Evolutionary conservation across 2,888 invertebrate genomes (phyloP), one percentile per base, ranked within the genome.

Genomic region (Pyrocoelia pectoralis): DNA sequence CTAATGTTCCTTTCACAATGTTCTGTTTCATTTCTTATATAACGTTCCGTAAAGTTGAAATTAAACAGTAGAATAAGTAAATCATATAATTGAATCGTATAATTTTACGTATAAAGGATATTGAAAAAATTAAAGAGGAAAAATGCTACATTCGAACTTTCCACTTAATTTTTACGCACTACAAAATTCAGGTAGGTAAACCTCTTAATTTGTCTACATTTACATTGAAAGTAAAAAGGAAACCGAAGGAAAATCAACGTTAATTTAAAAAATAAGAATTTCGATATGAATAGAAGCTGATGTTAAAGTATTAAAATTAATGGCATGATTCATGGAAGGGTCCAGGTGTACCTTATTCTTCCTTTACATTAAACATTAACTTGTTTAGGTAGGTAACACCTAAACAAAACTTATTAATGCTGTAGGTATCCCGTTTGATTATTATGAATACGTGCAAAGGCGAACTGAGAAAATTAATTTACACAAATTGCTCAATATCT

Each of bases 251-350:
- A 8, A 6, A 33, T 8, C 33, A 33, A n/a, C 33, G 33, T 33
- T 33, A 33, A 33, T 33, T 33, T 33, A 6, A 33, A 33, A 33
- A 33, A 33, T n/a, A 3, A 6, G 33, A 33, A 33, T 33, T 33
- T 33, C 33, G 33, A 33, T 33, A 8, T 33, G 33, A 33, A 33
- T 33, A 33, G n/a, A 33, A 33, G n/a, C n/a, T 33, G 33, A 8
- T 33, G 33, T 33, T 33, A 33, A 33, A 33, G 33, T 33, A 33
- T 33, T 33, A 33, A 33, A 33, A n/a, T 33, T 33, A 33, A 33
- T n/a, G 33, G 33, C 3, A 33, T 6, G n/a, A 10, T n/a, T 33
- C 33, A n/a, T 10, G 10, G 8, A 33, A 33, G 33, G 33, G n/a
- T 33, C n/a, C 33, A 33, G 33, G 33, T 33, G 33, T n/a, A 8